Evolutionary conservation across 2,797 vertebrate species (phyloP), one percentile per base, ranked within the genome.

Genomic region (Falco novaeseelandiae): DNA sequence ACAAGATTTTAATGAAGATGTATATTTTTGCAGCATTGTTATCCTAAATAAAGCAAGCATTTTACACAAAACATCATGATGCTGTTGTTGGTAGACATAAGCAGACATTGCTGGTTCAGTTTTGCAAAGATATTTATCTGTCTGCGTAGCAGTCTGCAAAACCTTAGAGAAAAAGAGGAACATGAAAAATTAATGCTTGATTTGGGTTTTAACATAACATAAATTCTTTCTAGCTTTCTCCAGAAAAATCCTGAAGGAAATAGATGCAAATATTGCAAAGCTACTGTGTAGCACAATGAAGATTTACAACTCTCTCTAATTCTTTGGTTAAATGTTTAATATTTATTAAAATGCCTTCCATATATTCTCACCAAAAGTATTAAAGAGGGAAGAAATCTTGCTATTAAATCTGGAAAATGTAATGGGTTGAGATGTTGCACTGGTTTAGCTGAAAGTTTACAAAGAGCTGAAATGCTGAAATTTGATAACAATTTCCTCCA

Each of bases 91-190:
- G 57, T 34, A 73, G 66, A 44, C 49, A 12, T 52, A 34, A 52
- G 38, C 38, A 49, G 30, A 38, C 1, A 1, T 36, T 57, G 19
- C n/a, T 52, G 8, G 3, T 72, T 67, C 38, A 19, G 0, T 49
- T 94, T 54, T 63, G 71, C 23, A 27, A 61, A 44, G 51, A 21
- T 63, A 36, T 16, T 52, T 66, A 23, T 38, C 18, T 57, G 29
- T 61, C 23, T 61, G 25, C 51, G 3, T 26, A 57, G 32, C 29
- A 38, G 71, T 72, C 21, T 82, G 42, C 71, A 77, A 61, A 62
- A 40, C 46, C 42, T 63, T 57, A 34, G 48, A 38, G 59, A 70
- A 61, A 82, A 71, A 52, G 19, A 48, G 36, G 40, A 72, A 40
- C 81, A 62, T 55, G 12, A 58, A 44, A 86, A 66, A n/a, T 27